These are phyloP conservation scores for Phallusia fumigata DNA, from an alignment of 23 tunicate species.

Conservation along the genomic window DNA sequence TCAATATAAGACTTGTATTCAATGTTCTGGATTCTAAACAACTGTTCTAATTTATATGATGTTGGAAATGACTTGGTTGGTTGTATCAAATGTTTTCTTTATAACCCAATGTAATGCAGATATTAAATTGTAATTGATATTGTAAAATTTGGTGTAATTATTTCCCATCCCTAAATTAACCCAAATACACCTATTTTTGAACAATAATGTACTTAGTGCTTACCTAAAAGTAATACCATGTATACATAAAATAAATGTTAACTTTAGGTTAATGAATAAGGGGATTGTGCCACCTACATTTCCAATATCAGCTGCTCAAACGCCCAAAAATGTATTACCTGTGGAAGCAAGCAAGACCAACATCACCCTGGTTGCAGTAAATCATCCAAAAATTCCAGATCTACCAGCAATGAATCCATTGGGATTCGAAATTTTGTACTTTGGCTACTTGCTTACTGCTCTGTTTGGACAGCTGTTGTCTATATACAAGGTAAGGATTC, in stretches of 20 bases:
- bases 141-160: too few relatives aligned
- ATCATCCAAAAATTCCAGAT: constrained; percentile 43
- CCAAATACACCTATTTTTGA: too few relatives aligned
- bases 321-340: background rate
- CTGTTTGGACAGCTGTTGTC: constrained; percentile 61
- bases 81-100: too few relatives aligned
- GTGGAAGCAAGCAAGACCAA: background rate
- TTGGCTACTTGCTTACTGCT: constrained; percentile 58
- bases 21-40: too few relatives aligned
- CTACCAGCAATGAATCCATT: constrained; percentile 48
- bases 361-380: constrained; percentile 8
- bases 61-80: too few relatives aligned
- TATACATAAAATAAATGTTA: background rate
- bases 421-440: constrained; percentile 61
- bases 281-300: background rate
- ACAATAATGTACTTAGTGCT: background rate
- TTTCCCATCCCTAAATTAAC: too few relatives aligned
- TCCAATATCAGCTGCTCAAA: background rate
- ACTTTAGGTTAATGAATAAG: background rate
- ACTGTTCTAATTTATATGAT: too few relatives aligned
- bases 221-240: background rate
- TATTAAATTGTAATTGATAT: too few relatives aligned
- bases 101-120: too few relatives aligned
- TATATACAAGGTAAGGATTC: constrained; percentile 44
- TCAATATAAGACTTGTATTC: too few relatives aligned